Base-by-base conservation (phyloP, 2,888 invertebrate genomes). In the Tricholauxania praeusta region DNA sequence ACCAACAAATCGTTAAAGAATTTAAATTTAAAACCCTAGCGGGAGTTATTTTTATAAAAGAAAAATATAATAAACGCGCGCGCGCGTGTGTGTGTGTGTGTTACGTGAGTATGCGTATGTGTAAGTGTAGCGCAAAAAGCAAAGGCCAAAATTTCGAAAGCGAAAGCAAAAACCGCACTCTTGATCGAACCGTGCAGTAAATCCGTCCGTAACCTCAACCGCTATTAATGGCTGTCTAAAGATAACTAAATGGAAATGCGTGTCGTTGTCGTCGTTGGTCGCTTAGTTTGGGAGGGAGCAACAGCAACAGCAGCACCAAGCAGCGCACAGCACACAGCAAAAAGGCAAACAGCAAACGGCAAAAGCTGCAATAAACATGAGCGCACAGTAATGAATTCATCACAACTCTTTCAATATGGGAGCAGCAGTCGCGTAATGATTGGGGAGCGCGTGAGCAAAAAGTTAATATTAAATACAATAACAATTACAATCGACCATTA, bases 201-300 rank as follows among this genome's bases (percentile, higher is more conserved):
- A 39, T 39, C 39, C 39, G 52, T 52, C 62, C 63, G 63, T 68
- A 70, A 66, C 72, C 82, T 80, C 82, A 82, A 85, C 83, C 86
- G 83, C 78, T 82, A 79, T 80, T 79, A 78, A 79, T 78, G 83
- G 80, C 82, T 82, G 83, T 79, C 84, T 85, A 81, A 84, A 85
- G 82, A 83, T 85, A 85, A 86, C 86, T 86, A 81, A 87, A 85
- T 52, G 49, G 47, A 49, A 48, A 32, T 39, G 39, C 39, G 39
- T 39, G 39, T 39, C 39, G 39, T 39, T 39, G 39, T 39, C 39
- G 39, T 28, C 28, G 53, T 17, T 17, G 52, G 62, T 62, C 62
- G 62, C 69, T 62, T 62, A 53, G 17, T 62, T 62, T 53, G 62
- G 62, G 52, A 63, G 53, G 39, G 39, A 39, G 39, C 39, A 70